These are phyloP conservation scores for Mustela lutreola DNA, from an alignment of 2,113 vertebrate species.

Conservation along the genomic window DNA sequence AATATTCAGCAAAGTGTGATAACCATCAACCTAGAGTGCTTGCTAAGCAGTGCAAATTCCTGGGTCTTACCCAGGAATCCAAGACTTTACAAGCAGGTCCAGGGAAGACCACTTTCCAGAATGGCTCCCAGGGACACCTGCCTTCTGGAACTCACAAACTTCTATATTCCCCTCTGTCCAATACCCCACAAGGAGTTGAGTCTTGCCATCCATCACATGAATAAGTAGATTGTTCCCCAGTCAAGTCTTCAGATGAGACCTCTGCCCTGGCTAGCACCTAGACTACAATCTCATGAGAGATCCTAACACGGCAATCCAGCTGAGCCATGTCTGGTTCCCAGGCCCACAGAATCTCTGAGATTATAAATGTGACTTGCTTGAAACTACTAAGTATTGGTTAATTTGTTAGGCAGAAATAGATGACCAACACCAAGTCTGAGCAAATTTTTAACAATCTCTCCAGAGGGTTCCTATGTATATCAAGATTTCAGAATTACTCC, in stretches of 20 bases:
- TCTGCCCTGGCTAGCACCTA: background rate
- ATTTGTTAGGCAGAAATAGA: background rate
- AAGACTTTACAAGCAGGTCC: background rate
- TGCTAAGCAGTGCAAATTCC: background rate
- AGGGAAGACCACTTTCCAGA: background rate
- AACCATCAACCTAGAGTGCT: background rate
- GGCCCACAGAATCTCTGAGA: background rate
- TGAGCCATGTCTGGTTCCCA: background rate
- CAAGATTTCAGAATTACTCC: background rate
- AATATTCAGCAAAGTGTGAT: background rate
- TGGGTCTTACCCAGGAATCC: background rate
- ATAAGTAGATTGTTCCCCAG: background rate
- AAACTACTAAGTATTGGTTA: background rate
- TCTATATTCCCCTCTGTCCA: background rate
- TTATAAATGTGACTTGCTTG: background rate
- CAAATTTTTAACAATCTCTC: background rate
- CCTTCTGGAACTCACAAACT: background rate
- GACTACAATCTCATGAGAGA: background rate
- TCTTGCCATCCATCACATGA: background rate
- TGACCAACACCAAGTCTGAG: background rate
- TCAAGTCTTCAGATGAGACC: background rate
- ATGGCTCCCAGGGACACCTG: background rate
- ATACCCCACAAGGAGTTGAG: background rate
- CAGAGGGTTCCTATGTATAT: background rate
- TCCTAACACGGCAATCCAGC: background rate